These are phyloP conservation scores for Lordiphosa mommai DNA, from an alignment of 1,140 invertebrate genomes.

Conservation along the genomic window DNA sequence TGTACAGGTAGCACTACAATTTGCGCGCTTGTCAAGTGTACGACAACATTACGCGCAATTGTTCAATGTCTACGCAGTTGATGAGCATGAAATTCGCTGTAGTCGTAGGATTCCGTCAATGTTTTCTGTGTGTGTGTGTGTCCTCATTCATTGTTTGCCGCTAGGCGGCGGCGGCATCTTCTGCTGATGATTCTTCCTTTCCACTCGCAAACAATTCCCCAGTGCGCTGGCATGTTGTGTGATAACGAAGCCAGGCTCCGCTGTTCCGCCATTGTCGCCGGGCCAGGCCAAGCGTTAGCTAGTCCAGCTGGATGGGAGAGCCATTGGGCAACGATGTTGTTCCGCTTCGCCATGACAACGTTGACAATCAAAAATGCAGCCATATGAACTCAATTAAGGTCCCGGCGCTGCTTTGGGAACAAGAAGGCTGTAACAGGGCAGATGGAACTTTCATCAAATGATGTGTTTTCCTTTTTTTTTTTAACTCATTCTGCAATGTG, in stretches of 20 bases:
- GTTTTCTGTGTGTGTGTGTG: constrained; percentile 26
- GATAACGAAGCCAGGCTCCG: constrained; percentile 56
- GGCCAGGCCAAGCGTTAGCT: not conserved
- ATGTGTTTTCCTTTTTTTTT: no score
- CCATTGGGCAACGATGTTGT: constrained; percentile 28
- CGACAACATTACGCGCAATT: constrained; percentile 78
- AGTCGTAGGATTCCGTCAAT: constrained; percentile 23
- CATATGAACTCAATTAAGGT: constrained; percentile 72
- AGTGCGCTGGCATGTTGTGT: constrained; percentile 73
- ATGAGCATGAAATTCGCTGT: constrained; percentile 70
- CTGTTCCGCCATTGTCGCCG: constrained; percentile 43
- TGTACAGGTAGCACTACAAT: constrained; percentile 72
- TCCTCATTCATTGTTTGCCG: constrained; percentile 59
- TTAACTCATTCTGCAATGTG: no score
- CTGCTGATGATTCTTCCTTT: constrained; percentile 12
- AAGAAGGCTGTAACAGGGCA: no score
- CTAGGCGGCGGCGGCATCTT: constrained; percentile 19
- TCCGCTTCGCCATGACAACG: constrained; percentile 28
- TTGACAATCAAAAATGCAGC: constrained; percentile 57
- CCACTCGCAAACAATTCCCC: constrained; percentile 55
- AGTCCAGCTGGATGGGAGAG: constrained; percentile 2
- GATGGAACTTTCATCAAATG: no score
- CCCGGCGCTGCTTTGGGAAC: not conserved
- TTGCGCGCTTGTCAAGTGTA: constrained; percentile 77
- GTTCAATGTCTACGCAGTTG: constrained; percentile 77